These are phyloP conservation scores for Cryptosula pallasiana DNA, from an alignment of 2,888 invertebrate genomes.

Conservation along the genomic window DNA sequence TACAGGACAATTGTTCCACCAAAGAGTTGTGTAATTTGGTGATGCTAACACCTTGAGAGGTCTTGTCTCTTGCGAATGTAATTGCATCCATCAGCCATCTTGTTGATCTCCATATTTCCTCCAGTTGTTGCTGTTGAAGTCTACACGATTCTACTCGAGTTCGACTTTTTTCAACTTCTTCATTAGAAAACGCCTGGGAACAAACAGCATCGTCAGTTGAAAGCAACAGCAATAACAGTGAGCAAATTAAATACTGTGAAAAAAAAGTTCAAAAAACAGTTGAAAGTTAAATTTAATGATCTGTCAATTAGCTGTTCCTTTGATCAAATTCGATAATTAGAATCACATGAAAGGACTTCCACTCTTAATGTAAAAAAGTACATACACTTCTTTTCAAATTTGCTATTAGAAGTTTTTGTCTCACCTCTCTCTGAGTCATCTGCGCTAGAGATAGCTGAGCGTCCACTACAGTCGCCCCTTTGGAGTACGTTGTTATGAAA, in stretches of 20 bases:
- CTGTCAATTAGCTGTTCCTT: too few species aligned
- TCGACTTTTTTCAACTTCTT: conserved; percentile 78
- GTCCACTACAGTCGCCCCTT: conserved; percentile 87
- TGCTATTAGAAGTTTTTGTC: too few species aligned
- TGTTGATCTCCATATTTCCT: conserved; percentile 84
- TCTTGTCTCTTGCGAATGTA: conserved; percentile 80
- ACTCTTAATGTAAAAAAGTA: too few species aligned
- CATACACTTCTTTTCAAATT: too few species aligned
- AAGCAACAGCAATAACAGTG: too few species aligned
- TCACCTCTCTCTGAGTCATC: conserved; percentile 78
- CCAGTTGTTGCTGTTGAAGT: conserved; percentile 77
- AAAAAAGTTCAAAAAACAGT: too few species aligned
- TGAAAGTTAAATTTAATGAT: too few species aligned
- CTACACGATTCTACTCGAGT: conserved; percentile 75
- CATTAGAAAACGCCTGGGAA: conserved; percentile 86
- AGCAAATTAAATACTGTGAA: too few species aligned
- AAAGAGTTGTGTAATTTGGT: background rate
- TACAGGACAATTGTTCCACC: background rate
- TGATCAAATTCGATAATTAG: too few species aligned
- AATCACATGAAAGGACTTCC: too few species aligned
- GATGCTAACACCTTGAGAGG: conserved; percentile 31
- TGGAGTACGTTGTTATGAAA: conserved; percentile 83
- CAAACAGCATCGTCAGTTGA: too few species aligned
- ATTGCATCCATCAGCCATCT: conserved; percentile 96
- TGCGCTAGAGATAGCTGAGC: conserved; percentile 85